Percentiles rank a stretch among this genome's conserved stretches.
Conservation (phyloP, 2,113 vertebrate species). For the Acinonyx jubatus region DNA sequence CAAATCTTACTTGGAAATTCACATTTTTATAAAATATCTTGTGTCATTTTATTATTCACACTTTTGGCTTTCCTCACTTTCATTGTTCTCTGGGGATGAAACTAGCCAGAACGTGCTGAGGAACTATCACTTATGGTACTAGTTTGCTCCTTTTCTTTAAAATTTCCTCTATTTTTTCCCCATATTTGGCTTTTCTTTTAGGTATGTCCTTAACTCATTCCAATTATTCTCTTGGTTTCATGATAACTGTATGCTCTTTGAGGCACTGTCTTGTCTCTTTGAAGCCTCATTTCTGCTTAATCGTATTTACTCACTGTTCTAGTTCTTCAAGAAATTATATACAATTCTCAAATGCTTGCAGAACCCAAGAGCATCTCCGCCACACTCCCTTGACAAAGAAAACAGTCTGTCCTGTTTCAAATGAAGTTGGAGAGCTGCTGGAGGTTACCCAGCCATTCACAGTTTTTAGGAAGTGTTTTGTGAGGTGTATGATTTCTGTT, state of each 20-base stretch:
- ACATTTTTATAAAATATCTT: slow-evolving; percentile 41
- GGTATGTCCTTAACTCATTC: slow-evolving; percentile 73
- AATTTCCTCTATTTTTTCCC: slow-evolving; percentile 66
- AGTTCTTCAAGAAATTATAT: slow-evolving; percentile 70
- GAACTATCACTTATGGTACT: slow-evolving; percentile 66
- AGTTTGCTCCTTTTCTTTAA: slow-evolving; percentile 63
- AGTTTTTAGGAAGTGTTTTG: slow-evolving; percentile 48
- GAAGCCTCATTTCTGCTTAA: background rate
- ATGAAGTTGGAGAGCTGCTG: slow-evolving; percentile 48
- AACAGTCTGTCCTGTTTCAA: slow-evolving; percentile 53
- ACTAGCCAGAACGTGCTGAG: slow-evolving; percentile 65
- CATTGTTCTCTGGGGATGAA: slow-evolving; percentile 55
- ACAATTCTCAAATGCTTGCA: slow-evolving; percentile 68
- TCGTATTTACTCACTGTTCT: slow-evolving; percentile 34
- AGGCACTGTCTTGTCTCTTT: background rate
- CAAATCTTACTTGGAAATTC: background rate
- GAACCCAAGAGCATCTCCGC: slow-evolving; percentile 62
- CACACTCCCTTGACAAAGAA: slow-evolving; percentile 52
- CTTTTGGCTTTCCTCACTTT: slow-evolving; percentile 69
- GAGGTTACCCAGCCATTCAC: slow-evolving; percentile 68
- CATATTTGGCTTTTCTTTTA: slow-evolving; percentile 76
- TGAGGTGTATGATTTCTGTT: slow-evolving; percentile 61
- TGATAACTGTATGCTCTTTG: slow-evolving; percentile 54
- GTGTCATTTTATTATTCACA: background rate
- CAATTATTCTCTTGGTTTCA: slow-evolving; percentile 73